A percentile compares a stretch with the other conserved stretches of the same genome.
Conservation (phyloP, 1,140 invertebrate genomes). For the Diorhabda carinulata region DNA sequence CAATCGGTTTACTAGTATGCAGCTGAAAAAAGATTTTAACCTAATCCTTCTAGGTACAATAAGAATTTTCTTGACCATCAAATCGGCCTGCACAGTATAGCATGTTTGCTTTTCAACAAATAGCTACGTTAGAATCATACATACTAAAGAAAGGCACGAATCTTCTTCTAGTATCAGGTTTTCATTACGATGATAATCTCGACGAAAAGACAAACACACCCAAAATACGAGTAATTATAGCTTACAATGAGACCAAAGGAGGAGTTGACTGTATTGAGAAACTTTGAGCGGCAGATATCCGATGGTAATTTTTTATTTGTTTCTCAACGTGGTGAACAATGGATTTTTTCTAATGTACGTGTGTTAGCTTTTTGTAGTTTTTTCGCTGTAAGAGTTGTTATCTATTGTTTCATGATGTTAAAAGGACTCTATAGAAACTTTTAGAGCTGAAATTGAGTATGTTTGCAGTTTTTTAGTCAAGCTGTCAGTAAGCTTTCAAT, state of each 20-base stretch:
- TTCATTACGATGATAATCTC: constrained; percentile 33
- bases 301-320: constrained; percentile 22
- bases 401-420: too few relatives aligned
- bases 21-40: constrained; percentile 26
- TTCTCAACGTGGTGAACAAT: constrained; percentile 32
- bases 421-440: too few relatives aligned
- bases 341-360: too few relatives aligned
- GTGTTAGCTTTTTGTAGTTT: too few relatives aligned
- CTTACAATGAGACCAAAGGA: constrained; percentile 40
- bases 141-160: constrained; percentile 33
- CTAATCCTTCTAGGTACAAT: constrained; percentile 36
- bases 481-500: too few relatives aligned
- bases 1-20: constrained; percentile 39
- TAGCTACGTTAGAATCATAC: constrained; percentile 30
- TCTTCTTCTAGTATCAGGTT: constrained; percentile 33
- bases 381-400: too few relatives aligned
- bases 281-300: constrained; percentile 44
- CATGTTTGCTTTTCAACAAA: constrained; percentile 26
- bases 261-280: constrained; percentile 47
- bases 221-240: constrained; percentile 18
- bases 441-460: too few relatives aligned
- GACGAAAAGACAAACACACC: constrained; percentile 25
- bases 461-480: too few relatives aligned
- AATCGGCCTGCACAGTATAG: constrained; percentile 10
- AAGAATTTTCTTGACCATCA: constrained; percentile 20